Evolutionary conservation across 2,797 vertebrate species (phyloP).

Genomic region (Linurgus olivaceus): DNA sequence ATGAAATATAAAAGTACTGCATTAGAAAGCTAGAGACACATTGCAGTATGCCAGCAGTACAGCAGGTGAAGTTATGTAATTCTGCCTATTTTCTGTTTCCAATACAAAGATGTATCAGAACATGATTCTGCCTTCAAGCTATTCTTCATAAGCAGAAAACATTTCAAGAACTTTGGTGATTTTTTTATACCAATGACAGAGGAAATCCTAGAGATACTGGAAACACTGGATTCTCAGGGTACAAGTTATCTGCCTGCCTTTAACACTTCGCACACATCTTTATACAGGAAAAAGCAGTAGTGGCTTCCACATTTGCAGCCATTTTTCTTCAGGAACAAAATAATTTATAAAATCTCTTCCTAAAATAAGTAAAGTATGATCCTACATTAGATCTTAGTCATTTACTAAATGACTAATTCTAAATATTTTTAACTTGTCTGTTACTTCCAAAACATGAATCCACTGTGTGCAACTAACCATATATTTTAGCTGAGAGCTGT

Average conservation of each 20-base stretch:
- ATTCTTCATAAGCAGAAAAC: background rate
- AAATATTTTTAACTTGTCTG: background rate
- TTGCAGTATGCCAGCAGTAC: background rate
- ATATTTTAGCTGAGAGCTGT: background rate
- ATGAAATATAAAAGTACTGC: background rate
- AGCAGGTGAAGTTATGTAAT: background rate
- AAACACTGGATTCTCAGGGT: background rate
- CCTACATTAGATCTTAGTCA: background rate
- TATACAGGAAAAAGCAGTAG: background rate
- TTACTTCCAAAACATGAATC: background rate
- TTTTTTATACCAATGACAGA: accelerated
- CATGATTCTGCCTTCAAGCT: background rate
- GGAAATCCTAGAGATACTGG: background rate
- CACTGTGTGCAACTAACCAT: background rate
- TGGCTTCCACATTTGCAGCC: background rate
- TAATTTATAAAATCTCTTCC: accelerated
- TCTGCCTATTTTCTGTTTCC: background rate
- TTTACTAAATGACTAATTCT: background rate
- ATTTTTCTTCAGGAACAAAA: background rate
- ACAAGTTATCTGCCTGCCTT: background rate
- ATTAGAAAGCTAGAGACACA: background rate
- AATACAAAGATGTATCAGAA: background rate
- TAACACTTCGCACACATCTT: background rate
- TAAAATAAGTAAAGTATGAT: background rate
- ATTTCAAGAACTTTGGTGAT: background rate